phyloP scores from a whole-genome alignment of 1,140 invertebrate species.

The Camponotus pennsylvanicus region DNA sequence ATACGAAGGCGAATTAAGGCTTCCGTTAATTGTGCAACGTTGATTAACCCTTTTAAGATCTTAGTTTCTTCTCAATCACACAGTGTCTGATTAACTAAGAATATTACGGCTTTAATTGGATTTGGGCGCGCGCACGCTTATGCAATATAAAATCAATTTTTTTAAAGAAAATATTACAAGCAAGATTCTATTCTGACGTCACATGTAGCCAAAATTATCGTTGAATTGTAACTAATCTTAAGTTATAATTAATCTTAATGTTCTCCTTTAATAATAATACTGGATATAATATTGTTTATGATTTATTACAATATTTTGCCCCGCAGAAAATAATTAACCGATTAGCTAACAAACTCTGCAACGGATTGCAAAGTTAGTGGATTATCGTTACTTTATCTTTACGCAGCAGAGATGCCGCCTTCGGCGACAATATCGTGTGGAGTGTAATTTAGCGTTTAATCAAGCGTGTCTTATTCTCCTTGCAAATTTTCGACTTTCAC shows the following conservation, averaged over 20 bases:
- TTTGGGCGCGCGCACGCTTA: background rate
- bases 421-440: conserved; percentile 26
- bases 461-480: conserved; percentile 19
- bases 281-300: too few relatives aligned
- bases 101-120: conserved; percentile 45
- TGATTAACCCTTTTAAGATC: conserved; percentile 5
- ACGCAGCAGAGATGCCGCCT: background rate
- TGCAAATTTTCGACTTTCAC: conserved; percentile 65
- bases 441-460: conserved; percentile 9
- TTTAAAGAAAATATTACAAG: background rate
- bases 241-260: conserved; percentile 23
- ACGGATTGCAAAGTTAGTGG: background rate
- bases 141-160: conserved; percentile 11
- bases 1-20: conserved; percentile 57
- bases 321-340: conserved; percentile 31
- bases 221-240: conserved; percentile 2
- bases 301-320: background rate
- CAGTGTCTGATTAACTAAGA: background rate
- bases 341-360: conserved; percentile 51
- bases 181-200: background rate
- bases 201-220: background rate
- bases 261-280: background rate
- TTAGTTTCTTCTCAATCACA: background rate
- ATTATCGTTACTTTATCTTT: conserved; percentile 47
- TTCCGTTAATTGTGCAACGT: conserved; percentile 60